Percentiles rank a stretch among this genome's conserved stretches.
Conservation (phyloP, 2,113 vertebrate species). For the Ammodytes marinus region DNA sequence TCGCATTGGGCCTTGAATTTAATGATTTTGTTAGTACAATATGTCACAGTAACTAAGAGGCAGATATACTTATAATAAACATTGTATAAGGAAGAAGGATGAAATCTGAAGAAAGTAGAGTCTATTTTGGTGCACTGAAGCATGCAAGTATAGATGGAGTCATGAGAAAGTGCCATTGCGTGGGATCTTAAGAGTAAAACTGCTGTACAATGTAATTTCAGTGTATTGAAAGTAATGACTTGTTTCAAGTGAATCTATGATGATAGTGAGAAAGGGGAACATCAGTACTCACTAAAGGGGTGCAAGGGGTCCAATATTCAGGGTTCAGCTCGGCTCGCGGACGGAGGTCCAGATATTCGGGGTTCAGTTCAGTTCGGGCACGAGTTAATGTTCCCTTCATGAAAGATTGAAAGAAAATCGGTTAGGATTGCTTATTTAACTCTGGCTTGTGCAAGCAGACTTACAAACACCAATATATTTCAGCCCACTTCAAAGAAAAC, state of each 20-base stretch:
- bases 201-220: conserved; percentile 25
- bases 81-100: conserved; percentile 22
- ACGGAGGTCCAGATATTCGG: conserved; percentile 89
- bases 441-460: not conserved
- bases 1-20: conserved; percentile 67
- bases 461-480: conserved; percentile 14
- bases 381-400: conserved; percentile 87
- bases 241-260: conserved; percentile 44
- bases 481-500: not conserved
- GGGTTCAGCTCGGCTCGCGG: conserved; percentile 87
- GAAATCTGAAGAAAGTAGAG: conserved; percentile 23
- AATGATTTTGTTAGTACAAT: conserved; percentile 78
- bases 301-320: conserved; percentile 89
- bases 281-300: conserved; percentile 87
- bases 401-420: conserved; percentile 73
- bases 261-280: conserved; percentile 64
- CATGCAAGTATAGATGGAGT: conserved; percentile 33
- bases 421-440: conserved; percentile 63
- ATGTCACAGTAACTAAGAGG: conserved; percentile 62
- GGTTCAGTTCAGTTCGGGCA: conserved; percentile 88
- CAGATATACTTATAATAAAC: conserved; percentile 46
- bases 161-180: conserved; percentile 29
- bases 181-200: conserved; percentile 39
- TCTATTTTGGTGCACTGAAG: conserved; percentile 15
- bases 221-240: conserved; percentile 42